These are phyloP conservation scores for Pangasius krempfi DNA, from an alignment of 2,797 vertebrate genomes.

Conservation along the genomic window DNA sequence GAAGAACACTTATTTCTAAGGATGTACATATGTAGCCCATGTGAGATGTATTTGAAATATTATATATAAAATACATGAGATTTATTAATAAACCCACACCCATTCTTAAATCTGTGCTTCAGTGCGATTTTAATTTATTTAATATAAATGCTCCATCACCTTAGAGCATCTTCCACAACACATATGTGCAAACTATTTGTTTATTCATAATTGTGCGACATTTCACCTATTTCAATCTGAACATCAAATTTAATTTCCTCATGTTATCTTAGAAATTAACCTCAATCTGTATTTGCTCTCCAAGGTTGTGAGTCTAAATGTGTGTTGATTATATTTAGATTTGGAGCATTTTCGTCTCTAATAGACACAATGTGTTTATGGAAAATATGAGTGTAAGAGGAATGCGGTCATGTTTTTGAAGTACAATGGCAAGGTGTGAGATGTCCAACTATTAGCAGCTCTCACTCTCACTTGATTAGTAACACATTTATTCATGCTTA, in stretches of 20 bases:
- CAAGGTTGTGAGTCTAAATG: conserved; percentile 41
- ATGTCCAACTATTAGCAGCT: conserved; percentile 46
- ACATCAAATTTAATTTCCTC: conserved; percentile 55
- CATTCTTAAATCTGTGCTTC: not conserved
- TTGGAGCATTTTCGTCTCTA: conserved; percentile 41
- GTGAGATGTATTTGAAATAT: not conserved
- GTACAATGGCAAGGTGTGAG: conserved; percentile 39
- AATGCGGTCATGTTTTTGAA: conserved; percentile 43
- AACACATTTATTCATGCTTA: conserved; percentile 50
- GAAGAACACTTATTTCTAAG: not conserved
- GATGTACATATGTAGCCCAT: not conserved
- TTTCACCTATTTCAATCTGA: conserved; percentile 35
- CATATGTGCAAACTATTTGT: conserved; percentile 17
- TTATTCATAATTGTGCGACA: not conserved
- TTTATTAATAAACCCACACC: not conserved
- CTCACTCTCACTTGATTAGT: conserved; percentile 41
- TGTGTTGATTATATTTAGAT: conserved; percentile 54
- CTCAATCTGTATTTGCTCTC: conserved; percentile 32
- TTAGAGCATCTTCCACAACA: conserved; percentile 26
- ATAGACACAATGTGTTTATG: conserved; percentile 54
- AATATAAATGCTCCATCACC: conserved; percentile 20
- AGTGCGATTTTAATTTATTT: not conserved
- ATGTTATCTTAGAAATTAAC: conserved; percentile 50
- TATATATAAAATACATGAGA: no score
- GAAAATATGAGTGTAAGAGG: conserved; percentile 56